Percentiles rank a stretch among this genome's conserved stretches.
Evolutionary conservation across 2,113 vertebrate species (phyloP).

Genomic region (Dromiciops gliroides): DNA sequence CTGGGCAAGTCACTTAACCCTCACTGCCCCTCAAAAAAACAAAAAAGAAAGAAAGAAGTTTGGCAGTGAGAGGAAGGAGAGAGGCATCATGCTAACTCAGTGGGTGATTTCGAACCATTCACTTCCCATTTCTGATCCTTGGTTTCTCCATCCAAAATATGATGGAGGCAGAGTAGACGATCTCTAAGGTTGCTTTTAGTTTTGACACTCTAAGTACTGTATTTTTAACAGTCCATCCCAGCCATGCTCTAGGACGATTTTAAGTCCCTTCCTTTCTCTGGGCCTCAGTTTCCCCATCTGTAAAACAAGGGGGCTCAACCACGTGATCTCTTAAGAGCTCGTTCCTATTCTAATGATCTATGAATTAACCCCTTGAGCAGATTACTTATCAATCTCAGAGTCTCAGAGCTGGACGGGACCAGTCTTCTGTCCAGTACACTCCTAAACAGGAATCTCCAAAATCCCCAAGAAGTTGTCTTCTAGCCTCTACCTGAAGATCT

Average conservation of each 20-base stretch:
- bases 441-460: neutral
- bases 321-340: neutral
- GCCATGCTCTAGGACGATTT: neutral
- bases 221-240: neutral
- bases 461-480: neutral
- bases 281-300: neutral
- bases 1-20: too few species aligned
- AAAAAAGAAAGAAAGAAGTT: too few species aligned
- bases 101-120: neutral
- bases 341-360: neutral
- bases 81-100: neutral
- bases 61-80: neutral
- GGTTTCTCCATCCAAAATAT: neutral
- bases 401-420: neutral
- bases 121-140: neutral
- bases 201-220: neutral
- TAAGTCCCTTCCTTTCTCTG: neutral
- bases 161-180: neutral
- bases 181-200: neutral
- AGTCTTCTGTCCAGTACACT: neutral
- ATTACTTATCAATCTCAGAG: neutral
- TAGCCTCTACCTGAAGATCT: neutral
- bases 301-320: neutral
- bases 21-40: too few species aligned
- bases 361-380: neutral